Evolutionary conservation across 2,888 invertebrate species (phyloP).

Genomic region (Heteromyza rotundicornis): DNA sequence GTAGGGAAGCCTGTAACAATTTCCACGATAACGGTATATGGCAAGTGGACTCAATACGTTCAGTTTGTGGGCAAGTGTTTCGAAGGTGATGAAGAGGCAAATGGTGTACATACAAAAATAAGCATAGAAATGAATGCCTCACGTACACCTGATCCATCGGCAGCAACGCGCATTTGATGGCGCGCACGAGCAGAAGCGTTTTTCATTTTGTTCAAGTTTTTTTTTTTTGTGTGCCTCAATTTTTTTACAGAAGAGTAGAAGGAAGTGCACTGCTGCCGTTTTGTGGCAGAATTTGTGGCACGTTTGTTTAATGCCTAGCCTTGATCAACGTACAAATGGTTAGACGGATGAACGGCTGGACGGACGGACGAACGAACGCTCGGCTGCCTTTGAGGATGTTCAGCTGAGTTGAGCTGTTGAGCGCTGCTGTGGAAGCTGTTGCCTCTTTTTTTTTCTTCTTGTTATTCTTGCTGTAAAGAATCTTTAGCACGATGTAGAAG

Average conservation of each 20-base stretch:
- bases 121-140: neutral
- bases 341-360: no score
- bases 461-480: no score
- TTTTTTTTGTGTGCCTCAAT: neutral
- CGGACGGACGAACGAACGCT: neutral
- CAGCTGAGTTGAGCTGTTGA: neutral
- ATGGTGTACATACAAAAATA: no score
- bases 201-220: conserved; percentile 15
- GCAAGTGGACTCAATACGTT: neutral
- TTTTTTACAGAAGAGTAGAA: neutral
- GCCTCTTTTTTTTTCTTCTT: no score
- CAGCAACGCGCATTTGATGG: conserved; percentile 11
- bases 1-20: no score
- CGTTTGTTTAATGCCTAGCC: neutral
- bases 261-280: neutral
- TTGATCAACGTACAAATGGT: no score
- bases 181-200: conserved; percentile 13
- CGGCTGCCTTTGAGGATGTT: no score
- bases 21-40: neutral
- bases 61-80: no score
- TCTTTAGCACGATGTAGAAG: no score
- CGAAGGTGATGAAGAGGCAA: neutral
- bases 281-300: neutral
- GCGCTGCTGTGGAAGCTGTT: neutral
- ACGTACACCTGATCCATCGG: conserved; percentile 21